A percentile compares a stretch with the other conserved stretches of the same genome.
Conservation (phyloP, 1,140 invertebrate genomes). For the Forficula auricularia region DNA sequence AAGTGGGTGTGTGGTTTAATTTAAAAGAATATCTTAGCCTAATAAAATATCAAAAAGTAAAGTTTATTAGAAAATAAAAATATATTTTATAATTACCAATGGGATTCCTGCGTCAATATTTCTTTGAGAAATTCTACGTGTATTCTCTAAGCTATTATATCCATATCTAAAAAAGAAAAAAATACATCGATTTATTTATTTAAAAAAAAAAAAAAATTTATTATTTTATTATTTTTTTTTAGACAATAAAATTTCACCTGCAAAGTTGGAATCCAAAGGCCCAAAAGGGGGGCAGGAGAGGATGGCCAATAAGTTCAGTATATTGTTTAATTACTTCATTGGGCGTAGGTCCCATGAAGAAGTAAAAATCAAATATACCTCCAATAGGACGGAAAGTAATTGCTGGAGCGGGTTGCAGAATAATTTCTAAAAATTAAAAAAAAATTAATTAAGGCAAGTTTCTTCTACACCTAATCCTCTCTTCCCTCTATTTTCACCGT, state of each 20-base stretch:
- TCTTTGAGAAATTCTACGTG: neutral
- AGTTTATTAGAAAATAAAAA: neutral
- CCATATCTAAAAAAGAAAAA: too few species aligned
- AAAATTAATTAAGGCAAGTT: too few species aligned
- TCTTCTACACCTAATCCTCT: too few species aligned
- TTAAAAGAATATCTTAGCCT: too few species aligned
- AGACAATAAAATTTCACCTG: slow-evolving; percentile 26
- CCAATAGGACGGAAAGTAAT: slow-evolving; percentile 59
- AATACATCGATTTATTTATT: too few species aligned
- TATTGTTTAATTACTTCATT: slow-evolving; percentile 55
- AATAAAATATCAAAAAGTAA: too few species aligned
- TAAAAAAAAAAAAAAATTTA: neutral
- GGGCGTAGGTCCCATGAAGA: slow-evolving; percentile 55
- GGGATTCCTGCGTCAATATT: neutral
- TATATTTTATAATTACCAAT: neutral
- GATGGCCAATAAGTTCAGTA: slow-evolving; percentile 52
- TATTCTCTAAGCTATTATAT: too few species aligned
- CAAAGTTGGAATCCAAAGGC: slow-evolving; percentile 72
- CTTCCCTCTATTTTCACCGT: too few species aligned
- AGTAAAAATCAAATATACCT: slow-evolving; percentile 55
- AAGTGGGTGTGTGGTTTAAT: too few species aligned
- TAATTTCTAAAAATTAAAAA: slow-evolving; percentile 38
- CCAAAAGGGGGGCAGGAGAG: slow-evolving; percentile 76
- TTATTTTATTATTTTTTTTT: neutral
- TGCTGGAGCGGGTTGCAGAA: slow-evolving; percentile 55